Conservation (phyloP, 2,888 invertebrate genomes). For the Ophraella communa region DNA sequence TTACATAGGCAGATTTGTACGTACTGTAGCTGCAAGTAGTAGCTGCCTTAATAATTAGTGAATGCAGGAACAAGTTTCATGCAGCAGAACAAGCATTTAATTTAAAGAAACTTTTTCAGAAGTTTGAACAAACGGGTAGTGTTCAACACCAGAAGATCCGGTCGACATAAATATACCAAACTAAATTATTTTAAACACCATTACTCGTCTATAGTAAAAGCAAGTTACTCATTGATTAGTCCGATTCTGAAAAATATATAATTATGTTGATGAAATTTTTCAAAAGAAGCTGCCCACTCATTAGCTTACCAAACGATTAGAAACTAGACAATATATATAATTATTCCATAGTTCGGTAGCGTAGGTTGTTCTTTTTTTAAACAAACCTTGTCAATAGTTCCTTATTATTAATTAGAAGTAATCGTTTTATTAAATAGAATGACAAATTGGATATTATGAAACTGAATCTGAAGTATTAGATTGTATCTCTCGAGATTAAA, state of each 20-base stretch:
- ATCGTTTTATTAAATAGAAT: conserved; percentile 23
- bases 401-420: conserved; percentile 20
- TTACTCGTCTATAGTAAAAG: not conserved
- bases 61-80: no score
- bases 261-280: conserved; percentile 27
- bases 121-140: no score
- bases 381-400: conserved; percentile 1
- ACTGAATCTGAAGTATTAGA: conserved; percentile 2
- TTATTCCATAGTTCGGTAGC: conserved; percentile 15
- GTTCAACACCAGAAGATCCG: no score
- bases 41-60: no score
- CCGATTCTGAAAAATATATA: not conserved
- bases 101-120: no score
- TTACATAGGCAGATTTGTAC: no score
- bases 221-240: no score
- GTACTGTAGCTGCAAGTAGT: no score
- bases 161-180: no score
- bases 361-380: conserved; percentile 4
- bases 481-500: conserved; percentile 2
- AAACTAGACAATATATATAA: conserved; percentile 28
- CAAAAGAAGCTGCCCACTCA: conserved; percentile 10
- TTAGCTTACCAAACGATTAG: conserved; percentile 19
- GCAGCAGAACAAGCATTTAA: no score
- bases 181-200: no score
- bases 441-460: conserved; percentile 20